Percentiles rank a stretch among this genome's conserved stretches.
Evolutionary conservation across 2,113 vertebrate species (phyloP).

Genomic region (Anarhynchus alexandrinus): DNA sequence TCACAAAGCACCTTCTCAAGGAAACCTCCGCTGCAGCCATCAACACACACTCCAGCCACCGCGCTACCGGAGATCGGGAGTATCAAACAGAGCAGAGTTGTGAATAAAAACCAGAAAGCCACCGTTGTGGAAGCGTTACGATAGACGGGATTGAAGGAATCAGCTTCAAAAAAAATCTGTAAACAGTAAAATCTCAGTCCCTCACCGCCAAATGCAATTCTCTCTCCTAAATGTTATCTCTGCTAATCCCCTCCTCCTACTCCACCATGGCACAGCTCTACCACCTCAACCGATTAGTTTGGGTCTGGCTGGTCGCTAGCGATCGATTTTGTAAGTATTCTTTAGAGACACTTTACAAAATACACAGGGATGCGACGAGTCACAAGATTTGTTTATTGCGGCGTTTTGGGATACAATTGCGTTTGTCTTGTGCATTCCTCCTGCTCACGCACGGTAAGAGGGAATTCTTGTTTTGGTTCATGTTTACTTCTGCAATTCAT

Average conservation of each 20-base stretch:
- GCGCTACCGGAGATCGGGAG: not conserved
- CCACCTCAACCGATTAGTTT: not conserved
- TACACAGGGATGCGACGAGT: constrained; percentile 43
- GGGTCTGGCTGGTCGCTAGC: not conserved
- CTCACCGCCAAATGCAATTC: not conserved
- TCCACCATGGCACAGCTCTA: not conserved
- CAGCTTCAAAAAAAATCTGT: not conserved
- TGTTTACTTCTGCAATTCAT: constrained; percentile 59
- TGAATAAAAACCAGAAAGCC: not conserved
- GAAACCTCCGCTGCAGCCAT: not conserved
- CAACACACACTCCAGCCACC: not conserved
- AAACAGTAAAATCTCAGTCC: not conserved
- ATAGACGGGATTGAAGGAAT: not conserved
- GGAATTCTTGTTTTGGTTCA: constrained; percentile 31
- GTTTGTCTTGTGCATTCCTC: constrained; percentile 1
- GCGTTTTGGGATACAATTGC: constrained; percentile 12
- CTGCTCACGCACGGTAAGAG: constrained; percentile 21
- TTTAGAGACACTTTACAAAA: constrained; percentile 38
- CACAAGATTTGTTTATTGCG: constrained; percentile 34
- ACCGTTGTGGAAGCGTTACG: accelerated
- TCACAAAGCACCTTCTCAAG: not conserved
- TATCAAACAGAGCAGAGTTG: not conserved
- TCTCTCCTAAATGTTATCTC: not conserved
- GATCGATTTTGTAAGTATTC: not conserved
- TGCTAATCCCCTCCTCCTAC: not conserved